Conservation (phyloP, 2,888 invertebrate genomes). For the Dione vanillae region DNA sequence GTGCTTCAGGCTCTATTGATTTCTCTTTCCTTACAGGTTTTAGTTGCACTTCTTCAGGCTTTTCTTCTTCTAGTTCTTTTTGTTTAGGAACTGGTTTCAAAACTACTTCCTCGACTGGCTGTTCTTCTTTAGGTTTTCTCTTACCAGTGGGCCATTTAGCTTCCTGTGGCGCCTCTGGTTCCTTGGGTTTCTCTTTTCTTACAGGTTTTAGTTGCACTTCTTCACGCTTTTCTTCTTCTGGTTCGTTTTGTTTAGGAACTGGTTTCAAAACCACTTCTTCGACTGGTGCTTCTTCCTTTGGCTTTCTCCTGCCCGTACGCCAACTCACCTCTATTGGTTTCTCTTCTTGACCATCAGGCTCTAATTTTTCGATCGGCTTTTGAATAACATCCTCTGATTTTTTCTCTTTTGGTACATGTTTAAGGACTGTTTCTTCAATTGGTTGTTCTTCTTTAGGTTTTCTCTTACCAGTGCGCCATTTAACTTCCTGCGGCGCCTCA, state of each 20-base stretch:
- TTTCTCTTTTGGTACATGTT: background rate
- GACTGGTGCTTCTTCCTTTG: slow-evolving; percentile 52
- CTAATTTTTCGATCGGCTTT: slow-evolving; percentile 62
- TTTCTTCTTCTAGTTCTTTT: slow-evolving; percentile 58
- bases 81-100: slow-evolving; percentile 71
- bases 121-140: slow-evolving; percentile 53
- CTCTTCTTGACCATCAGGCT: too few relatives aligned
- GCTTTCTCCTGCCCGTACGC: slow-evolving; percentile 54
- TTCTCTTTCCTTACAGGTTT: too few relatives aligned
- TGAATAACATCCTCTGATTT: slow-evolving; percentile 44
- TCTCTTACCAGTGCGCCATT: slow-evolving; percentile 57
- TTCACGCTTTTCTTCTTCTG: slow-evolving; percentile 63
- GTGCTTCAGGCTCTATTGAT: too few relatives aligned
- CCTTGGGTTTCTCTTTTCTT: slow-evolving; percentile 50
- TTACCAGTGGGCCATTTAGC: slow-evolving; percentile 57
- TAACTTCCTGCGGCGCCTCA: slow-evolving; percentile 46
- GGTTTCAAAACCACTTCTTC: slow-evolving; percentile 25
- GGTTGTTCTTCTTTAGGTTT: slow-evolving; percentile 8
- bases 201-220: slow-evolving; percentile 56
- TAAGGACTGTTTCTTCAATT: background rate
- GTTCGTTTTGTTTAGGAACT: slow-evolving; percentile 52
- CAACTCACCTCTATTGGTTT: slow-evolving; percentile 56
- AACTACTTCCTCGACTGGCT: slow-evolving; percentile 72
- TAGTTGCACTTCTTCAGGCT: slow-evolving; percentile 62
- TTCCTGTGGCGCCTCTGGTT: slow-evolving; percentile 56